Conservation (phyloP, 2,113 vertebrate species). For the Zosterops japonicus region DNA sequence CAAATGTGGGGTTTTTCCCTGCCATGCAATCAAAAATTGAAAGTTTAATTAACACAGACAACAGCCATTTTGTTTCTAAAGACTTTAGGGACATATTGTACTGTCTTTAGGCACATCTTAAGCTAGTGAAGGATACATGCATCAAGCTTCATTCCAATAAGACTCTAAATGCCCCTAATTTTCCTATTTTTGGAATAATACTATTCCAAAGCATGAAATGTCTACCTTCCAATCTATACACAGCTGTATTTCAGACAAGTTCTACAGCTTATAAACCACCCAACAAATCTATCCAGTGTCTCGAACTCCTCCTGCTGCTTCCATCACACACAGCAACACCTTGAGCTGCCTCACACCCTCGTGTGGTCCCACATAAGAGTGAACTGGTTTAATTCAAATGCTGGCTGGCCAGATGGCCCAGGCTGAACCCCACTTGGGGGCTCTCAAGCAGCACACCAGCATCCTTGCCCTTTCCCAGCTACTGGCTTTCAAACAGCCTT, state of each 20-base stretch:
- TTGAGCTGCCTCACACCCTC: neutral
- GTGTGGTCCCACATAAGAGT: rapidly evolving
- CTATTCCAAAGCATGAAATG: neutral
- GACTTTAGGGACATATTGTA: neutral
- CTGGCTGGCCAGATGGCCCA: neutral
- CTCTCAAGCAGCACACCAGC: neutral
- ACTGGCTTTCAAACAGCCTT: neutral
- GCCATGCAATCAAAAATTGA: neutral
- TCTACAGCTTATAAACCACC: neutral
- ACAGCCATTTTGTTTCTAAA: neutral
- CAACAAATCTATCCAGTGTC: neutral
- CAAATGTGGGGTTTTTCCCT: neutral
- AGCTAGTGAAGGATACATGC: neutral
- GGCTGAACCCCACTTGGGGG: neutral
- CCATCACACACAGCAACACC: neutral
- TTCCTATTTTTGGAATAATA: neutral
- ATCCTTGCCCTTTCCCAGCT: neutral
- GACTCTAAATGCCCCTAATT: neutral
- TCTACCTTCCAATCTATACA: neutral
- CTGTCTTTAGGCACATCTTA: neutral
- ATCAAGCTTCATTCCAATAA: neutral
- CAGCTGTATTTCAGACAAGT: neutral
- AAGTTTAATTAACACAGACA: neutral
- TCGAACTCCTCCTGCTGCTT: neutral
- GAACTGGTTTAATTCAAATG: neutral